These are phyloP conservation scores for Platyscapa corneri DNA, from an alignment of 1,140 invertebrate genomes.

Conservation along the genomic window DNA sequence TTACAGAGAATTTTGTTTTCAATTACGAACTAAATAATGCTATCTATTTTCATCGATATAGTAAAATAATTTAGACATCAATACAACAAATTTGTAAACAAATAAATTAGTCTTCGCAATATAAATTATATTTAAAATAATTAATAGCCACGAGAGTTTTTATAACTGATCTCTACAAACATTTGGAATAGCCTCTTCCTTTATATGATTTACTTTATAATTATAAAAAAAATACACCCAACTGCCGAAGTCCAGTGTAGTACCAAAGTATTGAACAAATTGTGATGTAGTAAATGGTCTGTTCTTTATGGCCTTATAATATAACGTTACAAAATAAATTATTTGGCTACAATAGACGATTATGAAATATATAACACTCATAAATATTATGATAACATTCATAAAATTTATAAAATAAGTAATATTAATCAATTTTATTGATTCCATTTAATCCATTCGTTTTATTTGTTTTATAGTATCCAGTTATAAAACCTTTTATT, in stretches of 20 bases:
- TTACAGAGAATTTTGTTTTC: too few relatives aligned
- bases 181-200: slow-evolving; percentile 18
- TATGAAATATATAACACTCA: not conserved
- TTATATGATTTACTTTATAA: not conserved
- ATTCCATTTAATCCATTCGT: not conserved
- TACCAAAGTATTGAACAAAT: not conserved
- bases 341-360: not conserved
- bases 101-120: too few relatives aligned
- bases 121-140: not conserved
- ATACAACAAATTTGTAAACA: too few relatives aligned
- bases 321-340: slow-evolving; percentile 8
- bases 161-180: slow-evolving; percentile 11
- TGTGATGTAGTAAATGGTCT: not conserved
- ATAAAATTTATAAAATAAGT: not conserved
- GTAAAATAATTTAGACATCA: too few relatives aligned
- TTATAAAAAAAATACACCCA: slow-evolving; percentile 10
- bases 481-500: not conserved
- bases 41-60: too few relatives aligned
- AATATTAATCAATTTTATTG: not conserved
- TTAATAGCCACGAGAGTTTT: not conserved
- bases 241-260: not conserved
- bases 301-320: not conserved
- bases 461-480: not conserved
- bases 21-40: too few relatives aligned
- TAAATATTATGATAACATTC: not conserved